Evolutionary conservation across 2,888 invertebrate genomes (phyloP), one percentile per base, ranked within the genome.

Genomic region (Melipona bicolor): DNA sequence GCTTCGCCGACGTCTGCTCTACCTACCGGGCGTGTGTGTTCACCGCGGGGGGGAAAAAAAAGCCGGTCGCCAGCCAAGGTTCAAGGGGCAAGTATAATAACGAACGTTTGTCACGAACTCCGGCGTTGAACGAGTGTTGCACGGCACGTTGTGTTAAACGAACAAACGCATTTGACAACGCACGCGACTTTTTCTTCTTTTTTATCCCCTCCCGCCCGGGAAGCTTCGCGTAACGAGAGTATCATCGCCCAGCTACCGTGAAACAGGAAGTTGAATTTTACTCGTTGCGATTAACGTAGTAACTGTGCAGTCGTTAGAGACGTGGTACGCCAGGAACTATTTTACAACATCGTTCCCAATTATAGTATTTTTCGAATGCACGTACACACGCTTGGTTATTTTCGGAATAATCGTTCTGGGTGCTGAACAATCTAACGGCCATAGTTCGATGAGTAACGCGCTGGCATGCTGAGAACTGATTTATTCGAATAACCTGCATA

Each of bases 1-100:
- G 71, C 71, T 76, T 67, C 65, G 24, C 15, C 69, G 70, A 73
- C 77, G 56, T 77, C 73, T 72, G 80, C 27, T 27, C 27, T 43
- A 43, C 43, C 11, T 61, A 19, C 36, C n/a, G 24, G 4, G 5
- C 19, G 54, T 24, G 64, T 64, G 59, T 52, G 59, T 49, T 19
- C 24, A 24, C 21, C 21, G 54, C 50, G 70, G 3, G 62, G 62
- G 43, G 1, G 43, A 43, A 43, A 69, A 79, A 79, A 79, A 79
- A 67, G 59, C 17, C 59, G 64, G 43, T 68, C 71, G 56, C n/a
- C 67, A 43, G 21, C 15, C 24, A 32, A 43, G 52, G 78, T 75
- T 83, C 79, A 75, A 79, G 79, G 77, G 79, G 87, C 79, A 85
- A 87, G 83, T 83, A 65, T 71, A 78, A 79, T 79, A 76, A 73